Percentiles rank a stretch among this genome's conserved stretches.
These are phyloP conservation scores for Automeris io DNA, from an alignment of 2,888 invertebrate genomes.

Conservation along the genomic window DNA sequence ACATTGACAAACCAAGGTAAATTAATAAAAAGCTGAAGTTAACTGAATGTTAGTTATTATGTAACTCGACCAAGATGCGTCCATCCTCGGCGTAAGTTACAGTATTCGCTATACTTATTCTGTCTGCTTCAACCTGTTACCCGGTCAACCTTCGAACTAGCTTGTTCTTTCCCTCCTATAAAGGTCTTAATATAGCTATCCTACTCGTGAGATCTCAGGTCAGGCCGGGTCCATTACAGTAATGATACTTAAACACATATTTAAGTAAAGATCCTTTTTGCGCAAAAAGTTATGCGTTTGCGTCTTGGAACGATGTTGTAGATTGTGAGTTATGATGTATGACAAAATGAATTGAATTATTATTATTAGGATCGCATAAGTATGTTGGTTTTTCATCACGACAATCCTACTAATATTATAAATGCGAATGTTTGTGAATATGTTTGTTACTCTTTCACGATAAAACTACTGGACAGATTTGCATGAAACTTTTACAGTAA, in stretches of 20 bases:
- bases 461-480: too few species aligned
- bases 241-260: conserved; percentile 76
- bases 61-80: conserved; percentile 41
- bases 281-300: conserved; percentile 53
- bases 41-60: not conserved
- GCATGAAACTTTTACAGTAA: too few species aligned
- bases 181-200: conserved; percentile 29
- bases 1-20: too few species aligned
- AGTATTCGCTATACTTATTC: conserved; percentile 64
- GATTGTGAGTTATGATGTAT: conserved; percentile 11
- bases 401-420: too few species aligned
- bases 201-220: conserved; percentile 52
- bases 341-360: conserved; percentile 8
- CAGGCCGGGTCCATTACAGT: conserved; percentile 66
- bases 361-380: conserved; percentile 6
- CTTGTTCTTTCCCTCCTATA: conserved; percentile 31
- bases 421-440: too few species aligned
- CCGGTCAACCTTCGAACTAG: conserved; percentile 60
- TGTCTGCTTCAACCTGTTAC: conserved; percentile 72
- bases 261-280: conserved; percentile 71
- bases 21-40: not conserved
- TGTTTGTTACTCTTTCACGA: too few species aligned
- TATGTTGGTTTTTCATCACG: too few species aligned
- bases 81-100: conserved; percentile 53
- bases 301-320: conserved; percentile 17